Evolutionary conservation across 2,888 invertebrate species (phyloP).

Genomic region (Zhuqinia jingwanae): DNA sequence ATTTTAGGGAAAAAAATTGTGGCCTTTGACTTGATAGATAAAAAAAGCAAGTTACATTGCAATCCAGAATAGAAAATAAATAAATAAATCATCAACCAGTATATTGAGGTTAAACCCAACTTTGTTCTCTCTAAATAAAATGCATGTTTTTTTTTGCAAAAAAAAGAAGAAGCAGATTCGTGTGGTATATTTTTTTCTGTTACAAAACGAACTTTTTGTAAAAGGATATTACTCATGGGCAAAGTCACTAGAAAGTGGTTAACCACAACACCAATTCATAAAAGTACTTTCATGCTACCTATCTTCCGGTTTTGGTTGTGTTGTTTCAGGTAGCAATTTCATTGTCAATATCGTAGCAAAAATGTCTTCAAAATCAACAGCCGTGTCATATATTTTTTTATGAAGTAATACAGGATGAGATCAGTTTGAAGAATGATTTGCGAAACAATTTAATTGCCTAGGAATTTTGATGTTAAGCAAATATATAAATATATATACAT

Average conservation of each 20-base stretch:
- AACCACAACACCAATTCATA: constrained; percentile 37
- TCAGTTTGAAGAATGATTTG: too few species aligned
- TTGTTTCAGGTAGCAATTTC: neutral
- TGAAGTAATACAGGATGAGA: neutral
- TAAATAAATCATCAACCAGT: too few species aligned
- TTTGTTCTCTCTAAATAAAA: too few species aligned
- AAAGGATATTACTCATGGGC: too few species aligned
- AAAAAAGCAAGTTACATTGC: too few species aligned
- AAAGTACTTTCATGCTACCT: neutral
- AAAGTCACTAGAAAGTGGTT: constrained; percentile 14
- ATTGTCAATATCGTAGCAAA: too few species aligned
- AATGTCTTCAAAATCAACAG: too few species aligned
- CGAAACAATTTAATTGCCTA: too few species aligned
- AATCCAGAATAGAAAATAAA: neutral
- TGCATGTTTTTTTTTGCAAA: neutral
- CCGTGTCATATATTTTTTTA: neutral
- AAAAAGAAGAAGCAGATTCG: neutral
- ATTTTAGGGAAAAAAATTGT: neutral
- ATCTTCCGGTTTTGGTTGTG: constrained; percentile 38
- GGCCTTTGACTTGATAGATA: too few species aligned
- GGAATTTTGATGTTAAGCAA: too few species aligned
- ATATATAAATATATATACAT: too few species aligned
- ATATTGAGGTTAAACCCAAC: too few species aligned
- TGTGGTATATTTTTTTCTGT: neutral
- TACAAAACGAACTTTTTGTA: neutral